Evolutionary conservation across 2,888 invertebrate species (phyloP).

Genomic region (Latheticus oryzae): DNA sequence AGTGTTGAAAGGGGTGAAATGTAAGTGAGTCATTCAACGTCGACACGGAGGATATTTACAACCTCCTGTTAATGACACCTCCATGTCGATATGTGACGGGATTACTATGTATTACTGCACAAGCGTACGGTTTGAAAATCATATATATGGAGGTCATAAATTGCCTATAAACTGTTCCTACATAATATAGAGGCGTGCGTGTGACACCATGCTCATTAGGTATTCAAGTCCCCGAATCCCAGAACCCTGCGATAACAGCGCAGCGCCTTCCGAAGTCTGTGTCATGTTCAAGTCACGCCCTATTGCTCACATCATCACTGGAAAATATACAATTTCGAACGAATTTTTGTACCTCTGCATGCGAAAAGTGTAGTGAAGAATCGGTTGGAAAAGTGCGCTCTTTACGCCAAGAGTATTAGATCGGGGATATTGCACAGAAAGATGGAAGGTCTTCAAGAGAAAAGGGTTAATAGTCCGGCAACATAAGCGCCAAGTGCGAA

Average conservation of each 20-base stretch:
- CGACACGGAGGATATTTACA: conserved; percentile 22
- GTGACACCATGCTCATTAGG: conserved; percentile 51
- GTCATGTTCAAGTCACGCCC: conserved; percentile 47
- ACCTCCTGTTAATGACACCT: conserved; percentile 34
- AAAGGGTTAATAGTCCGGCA: conserved; percentile 37
- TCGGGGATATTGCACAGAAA: conserved; percentile 26
- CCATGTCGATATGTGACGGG: conserved; percentile 23
- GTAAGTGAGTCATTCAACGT: background rate
- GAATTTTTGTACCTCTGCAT: conserved; percentile 26
- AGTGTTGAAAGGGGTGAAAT: too few species aligned
- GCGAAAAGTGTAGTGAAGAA: conserved; percentile 25
- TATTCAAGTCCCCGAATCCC: conserved; percentile 51
- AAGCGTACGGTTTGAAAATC: conserved; percentile 34
- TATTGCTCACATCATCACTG: conserved; percentile 48
- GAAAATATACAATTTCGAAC: conserved; percentile 44
- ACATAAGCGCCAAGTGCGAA: conserved; percentile 29
- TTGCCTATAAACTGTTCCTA: conserved; percentile 49
- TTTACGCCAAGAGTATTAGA: conserved; percentile 21
- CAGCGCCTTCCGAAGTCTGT: conserved; percentile 43
- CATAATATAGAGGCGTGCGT: conserved; percentile 51
- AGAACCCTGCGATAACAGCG: conserved; percentile 45
- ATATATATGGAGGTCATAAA: conserved; percentile 49
- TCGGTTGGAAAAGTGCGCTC: conserved; percentile 35
- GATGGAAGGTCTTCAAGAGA: conserved; percentile 21
- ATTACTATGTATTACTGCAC: conserved; percentile 44